Percentiles rank a stretch among this genome's conserved stretches.
Evolutionary conservation across 2,888 invertebrate genomes (phyloP).

Genomic region (Danaus chrysippus): DNA sequence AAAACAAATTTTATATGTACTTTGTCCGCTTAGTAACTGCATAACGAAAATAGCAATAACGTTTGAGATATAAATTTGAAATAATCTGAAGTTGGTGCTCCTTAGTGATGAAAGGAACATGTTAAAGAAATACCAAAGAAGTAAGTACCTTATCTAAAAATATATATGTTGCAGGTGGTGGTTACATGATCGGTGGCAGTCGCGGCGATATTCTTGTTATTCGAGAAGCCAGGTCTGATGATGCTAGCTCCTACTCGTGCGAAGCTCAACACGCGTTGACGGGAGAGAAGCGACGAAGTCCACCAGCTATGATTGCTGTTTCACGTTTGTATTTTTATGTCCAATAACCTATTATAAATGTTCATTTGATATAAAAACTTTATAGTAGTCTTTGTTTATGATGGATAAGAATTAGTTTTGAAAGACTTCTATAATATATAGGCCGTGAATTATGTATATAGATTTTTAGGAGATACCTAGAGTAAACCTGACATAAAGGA

Average conservation of each 20-base stretch:
- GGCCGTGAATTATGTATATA: too few relatives aligned
- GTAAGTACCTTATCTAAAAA: slow-evolving; percentile 1
- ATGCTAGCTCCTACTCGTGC: slow-evolving; percentile 87
- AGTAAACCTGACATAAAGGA: too few relatives aligned
- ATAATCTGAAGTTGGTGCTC: background rate
- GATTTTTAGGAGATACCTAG: too few relatives aligned
- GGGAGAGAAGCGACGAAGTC: slow-evolving; percentile 86
- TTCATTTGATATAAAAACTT: slow-evolving; percentile 2
- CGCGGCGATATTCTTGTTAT: slow-evolving; percentile 82
- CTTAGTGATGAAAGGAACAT: background rate
- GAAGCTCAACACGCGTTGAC: slow-evolving; percentile 89
- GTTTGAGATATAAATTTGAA: background rate
- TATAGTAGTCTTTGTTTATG: background rate
- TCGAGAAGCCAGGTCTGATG: slow-evolving; percentile 84
- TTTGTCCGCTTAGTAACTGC: too few relatives aligned
- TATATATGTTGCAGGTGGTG: slow-evolving; percentile 73
- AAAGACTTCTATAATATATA: too few relatives aligned
- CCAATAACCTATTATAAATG: background rate
- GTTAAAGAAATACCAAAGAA: too few relatives aligned
- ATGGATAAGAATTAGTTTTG: too few relatives aligned
- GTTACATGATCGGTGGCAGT: slow-evolving; percentile 83
- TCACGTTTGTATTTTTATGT: slow-evolving; percentile 77
- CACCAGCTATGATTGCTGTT: slow-evolving; percentile 82
- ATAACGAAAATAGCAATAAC: too few relatives aligned
- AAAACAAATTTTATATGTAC: too few relatives aligned